phyloP scores from a whole-genome alignment of 92 coral and sea anemone species.

The Parazoanthus darwini region DNA sequence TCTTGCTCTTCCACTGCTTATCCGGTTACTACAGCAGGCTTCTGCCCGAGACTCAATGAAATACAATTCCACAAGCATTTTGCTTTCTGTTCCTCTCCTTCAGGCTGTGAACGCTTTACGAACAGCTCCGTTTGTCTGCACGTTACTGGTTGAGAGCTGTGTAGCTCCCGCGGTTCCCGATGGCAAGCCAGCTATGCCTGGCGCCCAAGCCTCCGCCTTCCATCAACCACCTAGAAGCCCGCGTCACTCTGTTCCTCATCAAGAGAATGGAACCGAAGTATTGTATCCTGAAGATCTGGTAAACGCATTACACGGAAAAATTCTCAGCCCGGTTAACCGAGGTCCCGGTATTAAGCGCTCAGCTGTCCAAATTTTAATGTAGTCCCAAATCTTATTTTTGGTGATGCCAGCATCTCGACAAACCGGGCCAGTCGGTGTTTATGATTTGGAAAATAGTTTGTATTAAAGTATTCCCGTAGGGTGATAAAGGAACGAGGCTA shows the following conservation, averaged over 20 bases:
- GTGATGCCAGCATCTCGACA: too few relatives aligned
- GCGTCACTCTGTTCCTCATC: conserved; percentile 49
- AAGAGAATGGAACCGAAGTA: conserved; percentile 51
- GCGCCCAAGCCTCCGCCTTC: conserved; percentile 84
- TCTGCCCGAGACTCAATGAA: too few relatives aligned
- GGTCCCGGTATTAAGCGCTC: too few relatives aligned
- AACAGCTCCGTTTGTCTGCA: conserved; percentile 83
- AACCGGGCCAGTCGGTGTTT: too few relatives aligned
- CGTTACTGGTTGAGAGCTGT: conserved; percentile 80
- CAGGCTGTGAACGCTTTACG: conserved; percentile 85
- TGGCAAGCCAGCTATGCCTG: conserved; percentile 89
- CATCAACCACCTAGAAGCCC: conserved; percentile 76
- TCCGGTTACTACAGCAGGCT: too few relatives aligned
- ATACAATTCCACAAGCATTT: not conserved
- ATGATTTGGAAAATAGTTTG: too few relatives aligned
- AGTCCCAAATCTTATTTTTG: too few relatives aligned
- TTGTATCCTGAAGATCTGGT: conserved; percentile 33
- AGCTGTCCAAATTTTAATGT: too few relatives aligned
- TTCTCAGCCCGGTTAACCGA: too few relatives aligned
- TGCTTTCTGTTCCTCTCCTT: not conserved
- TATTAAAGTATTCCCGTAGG: too few relatives aligned
- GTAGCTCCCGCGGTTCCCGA: conserved; percentile 76
- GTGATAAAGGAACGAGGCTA: too few relatives aligned
- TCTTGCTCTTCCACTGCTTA: too few relatives aligned
- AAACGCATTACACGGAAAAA: not conserved